These are phyloP conservation scores for Sylvia atricapilla DNA, from an alignment of 2,113 vertebrate species.

Conservation along the genomic window DNA sequence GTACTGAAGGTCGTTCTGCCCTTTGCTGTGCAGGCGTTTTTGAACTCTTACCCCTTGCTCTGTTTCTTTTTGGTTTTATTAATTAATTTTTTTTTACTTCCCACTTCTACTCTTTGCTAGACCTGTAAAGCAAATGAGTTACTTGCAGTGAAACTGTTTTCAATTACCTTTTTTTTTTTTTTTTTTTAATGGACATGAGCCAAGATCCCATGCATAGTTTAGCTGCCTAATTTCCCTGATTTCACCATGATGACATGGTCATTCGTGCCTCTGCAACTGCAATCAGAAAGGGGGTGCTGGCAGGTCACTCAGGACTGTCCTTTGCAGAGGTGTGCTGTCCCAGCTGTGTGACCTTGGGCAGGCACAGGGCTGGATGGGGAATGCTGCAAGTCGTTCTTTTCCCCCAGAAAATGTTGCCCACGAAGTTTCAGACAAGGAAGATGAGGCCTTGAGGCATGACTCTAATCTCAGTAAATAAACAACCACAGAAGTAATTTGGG, in stretches of 20 bases:
- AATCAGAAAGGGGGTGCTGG: not conserved
- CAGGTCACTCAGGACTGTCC: not conserved
- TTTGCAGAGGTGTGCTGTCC: not conserved
- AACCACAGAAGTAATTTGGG: not conserved
- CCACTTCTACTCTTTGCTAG: not conserved
- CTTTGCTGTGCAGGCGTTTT: not conserved
- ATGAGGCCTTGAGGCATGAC: not conserved
- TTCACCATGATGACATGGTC: not conserved
- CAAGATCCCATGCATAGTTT: not conserved
- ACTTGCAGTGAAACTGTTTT: not conserved
- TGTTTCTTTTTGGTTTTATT: not conserved
- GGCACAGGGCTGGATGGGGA: not conserved
- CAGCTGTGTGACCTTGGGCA: not conserved
- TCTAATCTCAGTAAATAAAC: constrained; percentile 36
- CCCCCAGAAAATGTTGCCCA: not conserved
- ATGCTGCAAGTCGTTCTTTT: not conserved
- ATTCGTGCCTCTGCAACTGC: not conserved
- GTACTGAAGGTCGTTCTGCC: not conserved
- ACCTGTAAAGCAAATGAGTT: not conserved
- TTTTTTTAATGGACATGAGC: not conserved
- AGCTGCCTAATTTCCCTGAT: not conserved
- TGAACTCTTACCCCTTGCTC: not conserved
- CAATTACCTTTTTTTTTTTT: not conserved
- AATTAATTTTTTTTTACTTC: not conserved
- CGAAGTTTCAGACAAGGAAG: constrained; percentile 29